phyloP scores from a whole-genome alignment of 92 coral and sea anemone species.

The Parazoanthus darwini region DNA sequence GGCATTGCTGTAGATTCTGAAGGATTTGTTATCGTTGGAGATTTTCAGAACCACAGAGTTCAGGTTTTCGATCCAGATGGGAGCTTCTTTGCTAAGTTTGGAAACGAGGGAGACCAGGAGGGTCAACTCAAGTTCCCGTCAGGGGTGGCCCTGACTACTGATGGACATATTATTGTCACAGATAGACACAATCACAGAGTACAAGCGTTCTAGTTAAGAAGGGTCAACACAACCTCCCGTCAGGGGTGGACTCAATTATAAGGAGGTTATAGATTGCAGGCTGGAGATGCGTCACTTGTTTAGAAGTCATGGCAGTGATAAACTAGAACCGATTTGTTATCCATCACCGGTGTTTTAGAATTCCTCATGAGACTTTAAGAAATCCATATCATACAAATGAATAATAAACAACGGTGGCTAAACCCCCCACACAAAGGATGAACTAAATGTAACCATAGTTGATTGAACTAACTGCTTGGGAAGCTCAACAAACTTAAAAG shows the following conservation, averaged over 20 bases:
- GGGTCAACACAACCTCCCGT: constrained; percentile 73
- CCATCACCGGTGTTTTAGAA: not conserved
- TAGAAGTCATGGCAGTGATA: not conserved
- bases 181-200: constrained; percentile 89
- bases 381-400: too few species aligned
- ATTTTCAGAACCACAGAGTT: constrained; percentile 85
- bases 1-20: constrained; percentile 83
- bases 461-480: too few species aligned
- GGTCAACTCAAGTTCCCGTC: constrained; percentile 87
- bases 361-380: not conserved
- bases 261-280: constrained; percentile 37
- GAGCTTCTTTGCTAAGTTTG: constrained; percentile 72
- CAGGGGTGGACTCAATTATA: constrained; percentile 60
- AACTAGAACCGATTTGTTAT: not conserved
- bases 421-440: too few species aligned
- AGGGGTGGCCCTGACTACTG: constrained; percentile 74
- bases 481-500: too few species aligned
- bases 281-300: not conserved
- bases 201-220: constrained; percentile 63
- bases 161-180: constrained; percentile 82
- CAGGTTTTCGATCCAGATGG: constrained; percentile 80
- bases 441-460: too few species aligned
- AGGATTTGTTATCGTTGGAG: constrained; percentile 77
- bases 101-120: constrained; percentile 80
- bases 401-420: too few species aligned